Conservation (phyloP, 2,113 vertebrate species). For the Anoura caudifer region DNA sequence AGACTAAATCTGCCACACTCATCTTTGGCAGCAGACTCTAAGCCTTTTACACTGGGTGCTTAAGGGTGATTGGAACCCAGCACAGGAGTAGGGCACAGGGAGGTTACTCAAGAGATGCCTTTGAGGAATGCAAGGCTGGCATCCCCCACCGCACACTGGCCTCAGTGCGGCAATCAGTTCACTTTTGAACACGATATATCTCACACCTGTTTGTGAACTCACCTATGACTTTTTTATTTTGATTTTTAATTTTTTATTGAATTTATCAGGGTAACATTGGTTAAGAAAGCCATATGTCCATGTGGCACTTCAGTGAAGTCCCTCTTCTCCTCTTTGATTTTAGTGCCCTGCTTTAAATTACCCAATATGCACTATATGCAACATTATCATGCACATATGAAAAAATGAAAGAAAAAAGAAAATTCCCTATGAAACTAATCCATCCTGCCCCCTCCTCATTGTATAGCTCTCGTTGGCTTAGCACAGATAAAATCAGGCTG, state of each 20-base stretch:
- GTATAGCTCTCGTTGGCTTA: neutral
- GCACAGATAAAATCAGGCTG: neutral
- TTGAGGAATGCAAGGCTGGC: neutral
- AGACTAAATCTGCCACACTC: neutral
- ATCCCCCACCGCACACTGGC: neutral
- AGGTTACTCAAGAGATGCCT: neutral
- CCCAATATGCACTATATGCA: neutral
- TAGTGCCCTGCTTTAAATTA: neutral
- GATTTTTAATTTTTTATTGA: neutral
- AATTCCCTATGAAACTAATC: neutral
- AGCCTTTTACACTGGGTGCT: neutral
- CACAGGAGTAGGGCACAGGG: neutral
- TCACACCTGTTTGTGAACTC: neutral
- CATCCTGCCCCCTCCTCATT: rapidly evolving
- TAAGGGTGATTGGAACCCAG: neutral
- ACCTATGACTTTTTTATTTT: neutral
- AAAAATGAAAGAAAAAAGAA: neutral
- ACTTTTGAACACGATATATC: neutral
- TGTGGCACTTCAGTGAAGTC: neutral
- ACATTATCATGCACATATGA: neutral
- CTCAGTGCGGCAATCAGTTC: neutral
- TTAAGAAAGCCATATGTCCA: neutral
- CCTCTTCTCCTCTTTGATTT: neutral
- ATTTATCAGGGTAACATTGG: neutral
- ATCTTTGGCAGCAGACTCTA: neutral